Conservation (phyloP, 2,797 vertebrate genomes). For the Crenichthys baileyi region DNA sequence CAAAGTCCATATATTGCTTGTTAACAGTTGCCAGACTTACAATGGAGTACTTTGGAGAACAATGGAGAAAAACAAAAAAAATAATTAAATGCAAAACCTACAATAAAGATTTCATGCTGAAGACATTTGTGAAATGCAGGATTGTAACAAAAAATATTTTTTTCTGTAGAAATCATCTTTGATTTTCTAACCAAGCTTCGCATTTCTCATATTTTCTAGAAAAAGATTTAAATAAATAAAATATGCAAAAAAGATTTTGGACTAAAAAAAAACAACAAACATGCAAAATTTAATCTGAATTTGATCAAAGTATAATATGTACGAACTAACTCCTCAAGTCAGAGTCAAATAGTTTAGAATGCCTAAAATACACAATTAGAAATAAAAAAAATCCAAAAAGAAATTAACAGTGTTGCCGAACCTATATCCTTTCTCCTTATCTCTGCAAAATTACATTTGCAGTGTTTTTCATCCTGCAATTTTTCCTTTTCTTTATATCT, state of each 20-base stretch:
- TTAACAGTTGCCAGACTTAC: neutral
- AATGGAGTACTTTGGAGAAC: neutral
- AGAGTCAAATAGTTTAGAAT: constrained; percentile 61
- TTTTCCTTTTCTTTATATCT: constrained; percentile 74
- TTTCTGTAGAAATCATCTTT: neutral
- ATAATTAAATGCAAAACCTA: neutral
- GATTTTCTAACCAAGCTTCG: neutral
- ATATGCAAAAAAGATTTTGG: neutral
- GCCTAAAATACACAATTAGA: constrained; percentile 88
- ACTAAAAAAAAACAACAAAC: neutral
- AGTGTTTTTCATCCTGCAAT: constrained; percentile 80
- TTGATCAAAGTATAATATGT: neutral
- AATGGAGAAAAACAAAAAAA: neutral
- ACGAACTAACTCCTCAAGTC: constrained; percentile 58
- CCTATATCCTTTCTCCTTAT: constrained; percentile 89
- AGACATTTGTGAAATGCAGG: no score
- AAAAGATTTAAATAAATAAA: neutral
- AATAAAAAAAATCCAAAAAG: constrained; percentile 89
- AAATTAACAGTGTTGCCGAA: constrained; percentile 92
- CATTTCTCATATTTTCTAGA: neutral
- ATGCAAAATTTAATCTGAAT: neutral
- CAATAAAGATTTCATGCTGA: no score
- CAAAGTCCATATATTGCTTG: neutral
- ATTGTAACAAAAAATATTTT: no score
- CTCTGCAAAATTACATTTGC: constrained; percentile 92